Evolutionary conservation across 2,113 vertebrate genomes (phyloP), one percentile per base, ranked within the genome.

Genomic region (Phrynosoma blainvillii): DNA sequence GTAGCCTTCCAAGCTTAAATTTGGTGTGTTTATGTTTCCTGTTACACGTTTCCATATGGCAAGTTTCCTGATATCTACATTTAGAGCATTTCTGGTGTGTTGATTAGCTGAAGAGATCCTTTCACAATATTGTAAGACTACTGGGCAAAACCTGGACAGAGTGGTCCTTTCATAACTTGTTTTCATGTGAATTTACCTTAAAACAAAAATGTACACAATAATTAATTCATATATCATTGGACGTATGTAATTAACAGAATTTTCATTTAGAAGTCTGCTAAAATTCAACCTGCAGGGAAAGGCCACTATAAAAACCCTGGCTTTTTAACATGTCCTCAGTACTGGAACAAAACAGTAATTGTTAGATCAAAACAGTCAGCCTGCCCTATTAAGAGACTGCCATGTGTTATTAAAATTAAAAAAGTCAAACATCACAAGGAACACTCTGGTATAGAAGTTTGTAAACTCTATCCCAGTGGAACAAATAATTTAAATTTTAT

Each of bases 231-330:
- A 25, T 32, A 94, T 88, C 70, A 87, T 86, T 90, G 75, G 71
- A 30, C 65, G 7, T 66, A 93, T 89, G 78, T 82, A 93, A 75
- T 89, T 16, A 62, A 80, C 16, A 79, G 30, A 54, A 56, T 70
- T 91, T 95, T 94, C 91, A 93, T 93, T 95, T 88, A 94, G 79
- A 94, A 91, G 20, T 40, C 85, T 89, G 76, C 21, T 85, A 89
- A 89, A 93, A 95, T 90, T 90, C 94, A 91, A 89, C 90, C 85
- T 93, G 83, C 71, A 84, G 18, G 32, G 20, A 93, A 70, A 52
- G 14, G 89, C 84, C 92, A 95, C 87, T 47, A 88, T 90, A 93
- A 89, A 92, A 95, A 83, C 23, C 92, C 91, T 85, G 47, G 47
- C 66, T 68, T 91, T 85, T 52, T 59, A 91, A 78, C 40, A 83